Evolutionary conservation across 2,113 vertebrate genomes (phyloP).

Genomic region (Alligator sinensis): DNA sequence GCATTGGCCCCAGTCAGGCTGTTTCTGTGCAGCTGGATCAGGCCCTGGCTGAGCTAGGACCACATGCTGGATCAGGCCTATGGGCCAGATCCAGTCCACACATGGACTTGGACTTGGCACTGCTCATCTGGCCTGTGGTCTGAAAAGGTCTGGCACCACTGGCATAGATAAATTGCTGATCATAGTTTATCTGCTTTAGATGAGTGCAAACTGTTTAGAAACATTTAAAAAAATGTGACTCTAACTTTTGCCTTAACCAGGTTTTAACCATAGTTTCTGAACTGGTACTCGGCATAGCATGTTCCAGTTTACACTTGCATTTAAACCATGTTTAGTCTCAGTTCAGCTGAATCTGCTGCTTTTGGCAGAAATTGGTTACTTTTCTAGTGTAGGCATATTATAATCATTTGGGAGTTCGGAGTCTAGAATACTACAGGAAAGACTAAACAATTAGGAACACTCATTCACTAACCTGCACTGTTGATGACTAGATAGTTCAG

Average conservation of each 20-base stretch:
- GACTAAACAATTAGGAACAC: background rate
- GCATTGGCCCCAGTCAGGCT: no score
- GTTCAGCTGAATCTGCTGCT: fast-evolving
- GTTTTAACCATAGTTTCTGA: background rate
- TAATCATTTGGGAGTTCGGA: background rate
- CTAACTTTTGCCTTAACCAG: background rate
- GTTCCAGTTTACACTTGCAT: background rate
- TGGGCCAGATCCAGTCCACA: no score
- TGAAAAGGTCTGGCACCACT: no score
- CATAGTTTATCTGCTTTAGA: background rate
- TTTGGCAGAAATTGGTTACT: background rate
- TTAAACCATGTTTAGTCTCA: background rate
- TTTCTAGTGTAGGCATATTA: background rate
- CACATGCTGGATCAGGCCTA: no score
- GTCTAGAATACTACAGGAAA: background rate
- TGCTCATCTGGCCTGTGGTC: no score
- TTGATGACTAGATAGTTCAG: background rate
- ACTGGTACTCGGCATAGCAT: no score
- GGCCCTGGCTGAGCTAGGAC: no score
- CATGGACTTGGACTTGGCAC: no score
- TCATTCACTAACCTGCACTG: background rate
- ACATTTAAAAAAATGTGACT: background rate
- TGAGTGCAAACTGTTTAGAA: background rate
- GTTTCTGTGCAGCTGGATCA: no score
- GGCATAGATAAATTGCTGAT: background rate